Percentiles rank a stretch among this genome's conserved stretches.
Evolutionary conservation across 30 jellyfish, hydroid and myxozoan species (phyloP).

Genomic region (Hydractinia echinata): DNA sequence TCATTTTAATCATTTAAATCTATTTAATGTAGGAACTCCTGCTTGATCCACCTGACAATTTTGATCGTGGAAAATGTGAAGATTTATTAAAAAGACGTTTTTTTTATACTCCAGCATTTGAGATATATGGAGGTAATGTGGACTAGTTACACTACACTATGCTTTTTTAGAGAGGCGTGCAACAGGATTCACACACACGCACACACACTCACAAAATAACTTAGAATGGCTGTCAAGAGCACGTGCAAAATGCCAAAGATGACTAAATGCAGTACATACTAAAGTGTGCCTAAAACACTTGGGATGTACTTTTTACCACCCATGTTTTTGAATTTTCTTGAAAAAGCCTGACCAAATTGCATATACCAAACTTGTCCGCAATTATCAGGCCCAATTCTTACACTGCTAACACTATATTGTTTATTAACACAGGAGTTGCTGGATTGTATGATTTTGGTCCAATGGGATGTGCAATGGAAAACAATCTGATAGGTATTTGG

Average conservation of each 20-base stretch:
- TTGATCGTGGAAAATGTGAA: constrained; percentile 93
- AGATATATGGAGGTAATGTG: constrained; percentile 94
- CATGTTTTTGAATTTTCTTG: no score
- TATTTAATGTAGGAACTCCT: constrained; percentile 50
- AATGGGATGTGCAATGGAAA: constrained; percentile 99
- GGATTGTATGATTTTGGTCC: constrained; percentile 99
- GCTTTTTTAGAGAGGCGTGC: no score
- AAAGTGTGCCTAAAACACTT: no score
- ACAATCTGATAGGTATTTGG: constrained; percentile 82
- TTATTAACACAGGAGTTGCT: constrained; percentile 79
- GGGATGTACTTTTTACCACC: no score
- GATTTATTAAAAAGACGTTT: constrained; percentile 86
- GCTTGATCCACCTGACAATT: constrained; percentile 80
- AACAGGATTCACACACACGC: no score
- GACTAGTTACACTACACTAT: neutral
- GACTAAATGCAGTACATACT: no score
- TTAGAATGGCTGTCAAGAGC: no score
- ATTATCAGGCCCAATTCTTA: no score
- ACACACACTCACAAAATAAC: no score
- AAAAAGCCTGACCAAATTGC: no score
- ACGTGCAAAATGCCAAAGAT: no score
- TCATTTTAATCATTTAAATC: neutral
- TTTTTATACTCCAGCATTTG: constrained; percentile 97
- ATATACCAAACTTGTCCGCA: no score
- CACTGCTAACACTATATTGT: neutral